Evolutionary conservation across 2,888 invertebrate genomes (phyloP), one percentile per base, ranked within the genome.

Genomic region (Megaustenia siamemsis): DNA sequence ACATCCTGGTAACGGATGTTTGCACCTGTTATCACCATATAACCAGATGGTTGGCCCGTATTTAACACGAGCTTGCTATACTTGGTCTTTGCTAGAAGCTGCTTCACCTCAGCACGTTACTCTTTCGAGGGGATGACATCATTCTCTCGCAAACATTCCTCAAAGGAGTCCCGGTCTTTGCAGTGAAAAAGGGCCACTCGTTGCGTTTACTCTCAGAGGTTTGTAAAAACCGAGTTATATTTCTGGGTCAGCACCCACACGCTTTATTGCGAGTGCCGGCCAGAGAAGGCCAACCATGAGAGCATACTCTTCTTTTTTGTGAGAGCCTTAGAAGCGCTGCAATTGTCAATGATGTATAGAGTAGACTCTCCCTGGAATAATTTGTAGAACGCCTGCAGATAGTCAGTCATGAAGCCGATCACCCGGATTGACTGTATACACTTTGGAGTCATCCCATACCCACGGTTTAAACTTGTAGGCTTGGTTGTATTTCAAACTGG

Each of bases 81-180:
- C 43, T 69, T 40, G 21, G 38, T 69, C n/a, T 15, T n/a, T 1
- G 38, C 69, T 15, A 69, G 43, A 0, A 24, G 40, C 24, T 40
- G 38, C 5, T 43, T 1, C 3, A 69, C 69, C 18, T 0, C 40
- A 0, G 10, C 40, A 0, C 43, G 1, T 10, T n/a, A 40, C 43
- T 69, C 69, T 5, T 43, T 1, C 1, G 49, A 32, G 15, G 49
- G 53, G 8, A 56, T 76, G 21, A 53, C 49, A 56, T 53, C 32
- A 32, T 76, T 76, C 24, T 76, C 75, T 24, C 12, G 49, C 18
- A 73, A 28, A 18, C 45, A 73, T 10, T 73, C 73, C 12, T 43
- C 73, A 21, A 73, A 73, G 38, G 1, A 21, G 38, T 68, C 68
- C 3, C 68, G 21, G 18, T 68, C 68, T 18, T 68, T 68, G 18